These are phyloP conservation scores for Andrena praecox DNA, from an alignment of 2,888 invertebrate genomes.

Conservation along the genomic window DNA sequence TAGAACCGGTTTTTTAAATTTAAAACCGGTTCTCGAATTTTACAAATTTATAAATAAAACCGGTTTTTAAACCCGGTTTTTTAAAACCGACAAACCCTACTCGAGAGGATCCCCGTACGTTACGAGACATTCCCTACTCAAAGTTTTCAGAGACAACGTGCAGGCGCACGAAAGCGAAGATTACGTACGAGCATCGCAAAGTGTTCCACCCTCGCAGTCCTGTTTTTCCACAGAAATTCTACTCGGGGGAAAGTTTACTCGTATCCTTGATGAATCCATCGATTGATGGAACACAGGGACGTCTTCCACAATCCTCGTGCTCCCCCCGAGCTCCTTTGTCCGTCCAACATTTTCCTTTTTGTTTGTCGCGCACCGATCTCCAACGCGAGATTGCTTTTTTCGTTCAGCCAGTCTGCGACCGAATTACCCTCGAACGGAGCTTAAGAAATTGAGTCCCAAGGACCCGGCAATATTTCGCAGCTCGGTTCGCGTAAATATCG, in stretches of 20 bases:
- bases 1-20: too few species aligned
- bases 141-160: not conserved
- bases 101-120: not conserved
- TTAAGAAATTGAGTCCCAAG: not conserved
- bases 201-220: not conserved
- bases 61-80: too few species aligned
- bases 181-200: not conserved
- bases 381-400: conserved; percentile 22
- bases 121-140: not conserved
- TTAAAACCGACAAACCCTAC: too few species aligned
- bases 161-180: not conserved
- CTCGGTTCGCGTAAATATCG: conserved; percentile 1
- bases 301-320: conserved; percentile 24
- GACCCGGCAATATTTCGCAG: not conserved
- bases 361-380: conserved; percentile 11
- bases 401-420: not conserved
- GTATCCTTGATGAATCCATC: not conserved
- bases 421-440: not conserved
- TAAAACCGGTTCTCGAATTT: too few species aligned
- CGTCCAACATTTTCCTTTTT: conserved; percentile 6
- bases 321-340: not conserved
- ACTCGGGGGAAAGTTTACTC: not conserved
- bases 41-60: too few species aligned
- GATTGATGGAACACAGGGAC: not conserved
- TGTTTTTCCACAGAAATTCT: not conserved